Base-by-base conservation (phyloP, 2,888 invertebrate species). In the Dusona sp. region DNA sequence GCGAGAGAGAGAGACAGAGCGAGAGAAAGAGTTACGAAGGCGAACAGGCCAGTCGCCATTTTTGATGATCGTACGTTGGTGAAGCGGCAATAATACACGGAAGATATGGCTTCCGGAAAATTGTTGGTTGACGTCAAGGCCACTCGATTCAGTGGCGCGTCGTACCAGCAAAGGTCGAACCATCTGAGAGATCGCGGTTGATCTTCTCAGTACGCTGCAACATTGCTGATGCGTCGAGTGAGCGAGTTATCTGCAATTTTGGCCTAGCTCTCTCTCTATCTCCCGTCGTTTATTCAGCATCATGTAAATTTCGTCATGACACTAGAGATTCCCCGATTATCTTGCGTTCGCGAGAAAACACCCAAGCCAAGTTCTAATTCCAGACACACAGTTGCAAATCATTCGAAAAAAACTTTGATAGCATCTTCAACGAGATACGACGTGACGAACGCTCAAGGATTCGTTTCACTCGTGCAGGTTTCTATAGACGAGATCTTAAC, bases 91-190 rank as follows among this genome's bases (percentile, higher is more conserved):
- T 86, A 75, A 86, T 81, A 81, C 86, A 75, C 81, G 86, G 86
- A 84, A 85, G 85, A 85, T 87, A 87, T 87, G 78, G 83, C 85
- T 87, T 87, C 85, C 87, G 84, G 87, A 83, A 87, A 84, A 83
- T 87, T 83, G 85, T 82, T 74, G 77, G 74, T 22, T 33, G 75
- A 80, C 79, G 75, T 87, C 85, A 87, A 83, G 87, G 85, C 67
- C 85, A 79, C 29, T 51, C 80, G 77, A 74, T 70, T 79, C 81
- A 80, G 48, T 29, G 72, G 86, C 82, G 81, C 83, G 82, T 86
- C 82, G 42, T 45, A 48, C 72, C 64, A 36, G 74, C 51, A 84
- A 86, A 86, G 86, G 81, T 78, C 70, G 81, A 51, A 36, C 22
- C 22, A 4, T 54, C n/a, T 65, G 19, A 36, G 19, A 36, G 57